Evolutionary conservation across 2,113 vertebrate genomes (phyloP), one percentile per base, ranked within the genome.

Genomic region (Ctenomys sociabilis): DNA sequence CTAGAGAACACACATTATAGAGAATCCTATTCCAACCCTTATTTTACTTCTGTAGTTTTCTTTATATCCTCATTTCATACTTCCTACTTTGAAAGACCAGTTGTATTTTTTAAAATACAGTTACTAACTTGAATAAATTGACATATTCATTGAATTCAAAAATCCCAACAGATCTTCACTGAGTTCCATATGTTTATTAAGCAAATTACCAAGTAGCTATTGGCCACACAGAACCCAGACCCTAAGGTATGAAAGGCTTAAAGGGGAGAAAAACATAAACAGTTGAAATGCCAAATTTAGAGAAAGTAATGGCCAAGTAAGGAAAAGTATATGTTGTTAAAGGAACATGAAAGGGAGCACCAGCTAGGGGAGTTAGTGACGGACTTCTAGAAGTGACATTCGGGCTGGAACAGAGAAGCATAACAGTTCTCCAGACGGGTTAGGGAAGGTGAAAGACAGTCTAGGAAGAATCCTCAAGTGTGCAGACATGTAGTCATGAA

Each of bases 41-140:
- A 75, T 87, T 49, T 68, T 80, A 63, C 95, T 52, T 64, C 43
- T 91, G 3, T 86, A 59, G 72, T 96, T 70, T 88, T 85, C 77
- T 90, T 85, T 21, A 32, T 95, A 30, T 88, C 35, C 52, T 87
- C 19, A 57, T 92, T 87, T 92, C 61, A 64, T 91, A 1, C 49
- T 84, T 73, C 45, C 73, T 82, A n/a, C 45, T 75, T 3, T 96
- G 49, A 63, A 90, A 75, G 37, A 17, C 75, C 37, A 57, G 32
- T 70, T 94, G 81, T 64, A 13, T 92, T 84, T 96, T 94, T 37
- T 17, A 57, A 75, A 78, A 80, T 87, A 9, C 24, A 77, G 30
- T 59, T 87, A 59, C 84, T 77, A 85, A 19, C 49, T 70, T 91
- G 72, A 85, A 54, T 81, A 87, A 91, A 86, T 83, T 85, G 90